Base-by-base conservation (phyloP, 1,140 invertebrate genomes). In the Sitophilus oryzae region DNA sequence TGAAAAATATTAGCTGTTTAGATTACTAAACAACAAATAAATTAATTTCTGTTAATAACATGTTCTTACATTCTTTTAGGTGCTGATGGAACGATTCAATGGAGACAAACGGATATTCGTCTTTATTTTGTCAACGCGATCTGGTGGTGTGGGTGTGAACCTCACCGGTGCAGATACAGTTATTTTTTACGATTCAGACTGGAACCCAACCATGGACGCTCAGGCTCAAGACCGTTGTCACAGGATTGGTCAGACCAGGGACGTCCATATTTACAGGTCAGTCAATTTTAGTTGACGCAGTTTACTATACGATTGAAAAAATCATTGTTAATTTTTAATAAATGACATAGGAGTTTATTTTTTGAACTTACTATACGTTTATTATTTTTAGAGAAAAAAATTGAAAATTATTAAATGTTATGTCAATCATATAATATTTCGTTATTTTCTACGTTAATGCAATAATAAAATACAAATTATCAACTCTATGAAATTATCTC, bases 141-240 rank as follows among this genome's bases (percentile, higher is more conserved):
- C 93, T 38, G 97, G 96, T 67, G 97, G 97, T 62, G 87, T 99
- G 42, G 97, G 97, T 52, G 89, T 99, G 11, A 99, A 99, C 81
- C 77, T 99, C 47, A 99, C 96, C 8, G 97, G 97, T 46, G 97
- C 97, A 22, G 97, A 99, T 76, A 98, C 95, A 61, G 97, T 99
- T 37, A 91, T 99, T 70, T 99, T 99, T 77, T 99, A 99, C 74
- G 97, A 99, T 76, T 96, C 93, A 58, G 97, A 99, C 76, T 99
- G 96, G 97, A 99, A 99, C 83, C 96, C 96, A 37, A 99, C 96
- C 0, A 99, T 99, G 96, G 96, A 99, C 81, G 95, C 95, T 38
- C 96, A 95, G 74, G 96, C 96, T 48, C 96, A 99, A 75, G 97
- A 98, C 76, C 80, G 96, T 61, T 98, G 95, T 76, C 96, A 98